A percentile compares a stretch with the other conserved stretches of the same genome.
These are phyloP conservation scores for Leptobrachium leishanense DNA, from an alignment of 2,113 vertebrate genomes.

Conservation along the genomic window DNA sequence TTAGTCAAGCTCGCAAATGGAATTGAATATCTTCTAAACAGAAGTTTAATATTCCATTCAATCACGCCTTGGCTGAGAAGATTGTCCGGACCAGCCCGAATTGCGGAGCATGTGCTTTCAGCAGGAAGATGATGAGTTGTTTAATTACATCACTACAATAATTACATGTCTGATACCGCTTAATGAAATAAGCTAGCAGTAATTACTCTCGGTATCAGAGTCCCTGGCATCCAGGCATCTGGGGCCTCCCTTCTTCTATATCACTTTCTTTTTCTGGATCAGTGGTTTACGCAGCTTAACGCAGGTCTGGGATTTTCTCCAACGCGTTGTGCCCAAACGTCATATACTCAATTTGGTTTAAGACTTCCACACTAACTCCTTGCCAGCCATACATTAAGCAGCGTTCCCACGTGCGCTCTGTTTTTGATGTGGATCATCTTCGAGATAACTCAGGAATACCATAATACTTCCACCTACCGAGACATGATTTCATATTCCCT, in stretches of 20 bases:
- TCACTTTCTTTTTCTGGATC: neutral
- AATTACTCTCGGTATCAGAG: slow-evolving; percentile 48
- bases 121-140: slow-evolving; percentile 53
- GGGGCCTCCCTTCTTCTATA: slow-evolving; percentile 47
- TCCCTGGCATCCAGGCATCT: slow-evolving; percentile 46
- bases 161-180: slow-evolving; percentile 51
- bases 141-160: slow-evolving; percentile 54
- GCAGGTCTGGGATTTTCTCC: neutral
- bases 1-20: slow-evolving; percentile 34
- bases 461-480: too few relatives aligned
- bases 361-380: too few relatives aligned
- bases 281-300: too few relatives aligned
- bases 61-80: slow-evolving; percentile 37
- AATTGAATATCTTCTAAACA: slow-evolving; percentile 40
- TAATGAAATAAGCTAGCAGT: slow-evolving; percentile 46
- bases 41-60: slow-evolving; percentile 44
- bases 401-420: too few relatives aligned
- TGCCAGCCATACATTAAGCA: too few relatives aligned
- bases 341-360: too few relatives aligned
- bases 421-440: too few relatives aligned
- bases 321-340: too few relatives aligned
- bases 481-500: too few relatives aligned
- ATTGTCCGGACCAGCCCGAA: slow-evolving; percentile 39
- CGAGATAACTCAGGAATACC: too few relatives aligned
- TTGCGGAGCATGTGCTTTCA: slow-evolving; percentile 48